These are phyloP conservation scores for Oligia strigilis DNA, from an alignment of 2,888 invertebrate species.

Conservation along the genomic window DNA sequence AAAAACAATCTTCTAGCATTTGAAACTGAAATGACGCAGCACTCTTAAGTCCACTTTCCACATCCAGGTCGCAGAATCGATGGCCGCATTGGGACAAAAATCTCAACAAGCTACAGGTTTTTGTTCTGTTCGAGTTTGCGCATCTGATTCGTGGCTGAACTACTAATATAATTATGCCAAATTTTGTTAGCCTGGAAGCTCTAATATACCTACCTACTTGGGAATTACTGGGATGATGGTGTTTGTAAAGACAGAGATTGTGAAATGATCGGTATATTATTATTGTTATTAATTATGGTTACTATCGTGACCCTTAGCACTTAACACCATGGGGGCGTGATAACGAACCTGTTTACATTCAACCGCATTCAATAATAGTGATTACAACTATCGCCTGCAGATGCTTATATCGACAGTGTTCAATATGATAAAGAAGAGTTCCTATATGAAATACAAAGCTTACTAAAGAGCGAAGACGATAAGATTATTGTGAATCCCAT, in stretches of 20 bases:
- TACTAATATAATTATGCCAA: not conserved
- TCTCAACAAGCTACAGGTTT: slow-evolving; percentile 49
- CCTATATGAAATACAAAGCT: slow-evolving; percentile 16
- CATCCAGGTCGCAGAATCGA: slow-evolving; percentile 56
- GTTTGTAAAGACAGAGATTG: not conserved
- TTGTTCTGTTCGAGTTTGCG: slow-evolving; percentile 38
- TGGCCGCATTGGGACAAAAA: slow-evolving; percentile 60
- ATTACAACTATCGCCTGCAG: slow-evolving; percentile 23
- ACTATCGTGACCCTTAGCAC: slow-evolving; percentile 21
- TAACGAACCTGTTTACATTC: slow-evolving; percentile 35
- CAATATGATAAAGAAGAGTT: slow-evolving; percentile 7
- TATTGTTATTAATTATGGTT: slow-evolving; percentile 7
- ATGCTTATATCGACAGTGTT: slow-evolving; percentile 15
- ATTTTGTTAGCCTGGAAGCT: not conserved
- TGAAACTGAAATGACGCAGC: slow-evolving; percentile 40
- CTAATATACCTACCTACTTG: not conserved
- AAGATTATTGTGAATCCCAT: slow-evolving; percentile 6
- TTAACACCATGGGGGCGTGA: slow-evolving; percentile 50
- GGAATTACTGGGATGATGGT: not conserved
- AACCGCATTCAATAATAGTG: slow-evolving; percentile 18
- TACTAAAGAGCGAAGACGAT: not conserved
- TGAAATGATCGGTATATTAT: not conserved
- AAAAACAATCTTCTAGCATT: not conserved
- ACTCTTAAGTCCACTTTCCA: slow-evolving; percentile 27
- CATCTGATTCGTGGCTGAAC: slow-evolving; percentile 28